Percentiles rank a stretch among this genome's conserved stretches.
Evolutionary conservation across 2,113 vertebrate genomes (phyloP).

Genomic region (Brachyhypopomus occidentalis): DNA sequence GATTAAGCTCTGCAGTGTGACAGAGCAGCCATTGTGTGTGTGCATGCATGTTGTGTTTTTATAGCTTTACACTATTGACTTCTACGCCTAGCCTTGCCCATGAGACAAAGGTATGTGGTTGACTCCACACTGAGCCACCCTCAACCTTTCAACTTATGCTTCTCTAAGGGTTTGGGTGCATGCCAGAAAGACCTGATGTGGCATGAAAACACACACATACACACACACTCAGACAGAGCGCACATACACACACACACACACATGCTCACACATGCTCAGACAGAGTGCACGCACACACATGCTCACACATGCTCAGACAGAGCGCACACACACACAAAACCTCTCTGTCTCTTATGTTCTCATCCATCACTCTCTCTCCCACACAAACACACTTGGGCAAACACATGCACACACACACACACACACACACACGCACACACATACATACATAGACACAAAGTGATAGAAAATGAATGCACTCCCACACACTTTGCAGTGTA

Average conservation of each 20-base stretch:
- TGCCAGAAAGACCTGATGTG: not conserved
- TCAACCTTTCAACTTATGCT: constrained; percentile 2
- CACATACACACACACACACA: not conserved
- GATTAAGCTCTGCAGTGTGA: constrained; percentile 45
- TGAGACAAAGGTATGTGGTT: constrained; percentile 20
- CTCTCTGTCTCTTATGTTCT: not conserved
- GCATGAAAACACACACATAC: constrained; percentile 18
- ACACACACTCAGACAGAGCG: not conserved
- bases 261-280: not conserved
- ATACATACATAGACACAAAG: constrained; percentile 31
- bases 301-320: not conserved
- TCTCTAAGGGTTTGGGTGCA: not conserved
- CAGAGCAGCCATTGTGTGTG: constrained; percentile 45
- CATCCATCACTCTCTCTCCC: no score
- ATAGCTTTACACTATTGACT: constrained; percentile 9
- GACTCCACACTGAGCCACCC: not conserved
- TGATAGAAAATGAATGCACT: constrained; percentile 46
- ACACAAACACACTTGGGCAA: not conserved
- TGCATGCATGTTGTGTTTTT: not conserved
- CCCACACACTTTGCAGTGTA: constrained; percentile 50
- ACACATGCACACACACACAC: not conserved
- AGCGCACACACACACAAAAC: not conserved
- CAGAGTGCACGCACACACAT: not conserved
- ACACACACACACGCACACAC: not conserved
- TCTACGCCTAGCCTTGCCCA: constrained; percentile 16